These are phyloP conservation scores for Mythimna lalbum DNA, from an alignment of 2,888 invertebrate species.

Conservation along the genomic window DNA sequence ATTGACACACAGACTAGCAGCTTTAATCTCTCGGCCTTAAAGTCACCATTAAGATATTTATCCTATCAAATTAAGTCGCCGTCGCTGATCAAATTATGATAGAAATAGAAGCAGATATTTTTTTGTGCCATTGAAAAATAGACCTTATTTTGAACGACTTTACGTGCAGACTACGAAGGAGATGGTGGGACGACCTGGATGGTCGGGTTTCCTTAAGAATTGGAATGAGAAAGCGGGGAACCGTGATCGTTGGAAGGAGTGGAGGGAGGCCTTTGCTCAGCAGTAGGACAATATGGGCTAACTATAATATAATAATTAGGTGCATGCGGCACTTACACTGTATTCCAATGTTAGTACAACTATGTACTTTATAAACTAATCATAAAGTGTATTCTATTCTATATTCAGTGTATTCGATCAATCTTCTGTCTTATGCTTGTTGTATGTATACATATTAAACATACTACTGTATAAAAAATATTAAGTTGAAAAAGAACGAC, in stretches of 20 bases:
- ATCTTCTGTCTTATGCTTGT: background rate
- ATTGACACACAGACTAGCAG: conserved; percentile 57
- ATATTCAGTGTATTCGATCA: background rate
- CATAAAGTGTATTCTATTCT: conserved; percentile 11
- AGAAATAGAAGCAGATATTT: background rate
- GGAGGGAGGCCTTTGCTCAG: no score
- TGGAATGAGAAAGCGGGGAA: no score
- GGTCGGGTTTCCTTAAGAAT: no score
- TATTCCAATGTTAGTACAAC: background rate
- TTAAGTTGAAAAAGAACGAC: no score
- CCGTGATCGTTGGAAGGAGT: no score
- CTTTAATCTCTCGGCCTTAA: conserved; percentile 47
- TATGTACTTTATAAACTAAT: background rate
- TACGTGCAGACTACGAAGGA: no score
- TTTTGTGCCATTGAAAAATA: conserved; percentile 16
- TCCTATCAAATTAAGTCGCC: conserved; percentile 17
- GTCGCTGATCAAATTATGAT: conserved; percentile 34
- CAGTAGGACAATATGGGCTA: no score
- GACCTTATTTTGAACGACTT: conserved; percentile 9
- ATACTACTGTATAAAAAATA: no score
- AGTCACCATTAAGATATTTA: conserved; percentile 44
- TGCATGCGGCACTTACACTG: no score
- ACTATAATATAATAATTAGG: no score
- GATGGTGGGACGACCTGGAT: no score
- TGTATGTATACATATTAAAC: no score